Base-by-base conservation (phyloP, 2,888 invertebrate species). In the Chrysopilus asiliformis region DNA sequence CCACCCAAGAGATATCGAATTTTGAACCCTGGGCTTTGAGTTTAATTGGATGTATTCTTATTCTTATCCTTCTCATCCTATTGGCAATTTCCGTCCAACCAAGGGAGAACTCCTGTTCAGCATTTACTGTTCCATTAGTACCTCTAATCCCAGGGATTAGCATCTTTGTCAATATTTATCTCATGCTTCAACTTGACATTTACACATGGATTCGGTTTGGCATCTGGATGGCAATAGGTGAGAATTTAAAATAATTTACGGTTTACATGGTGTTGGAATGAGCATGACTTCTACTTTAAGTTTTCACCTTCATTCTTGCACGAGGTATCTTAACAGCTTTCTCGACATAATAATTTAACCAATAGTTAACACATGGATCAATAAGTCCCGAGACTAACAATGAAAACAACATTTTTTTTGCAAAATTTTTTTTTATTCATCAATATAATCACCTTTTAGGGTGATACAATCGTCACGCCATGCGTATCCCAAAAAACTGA, bases 121-220 rank as follows among this genome's bases (percentile, higher is more conserved):
- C 51, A 17, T 62, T 63, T 36, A 62, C 87, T 78, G 85, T 89
- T 6, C 91, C 90, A 1, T 61, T 79, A 12, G 83, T 91, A 1
- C 91, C 91, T 1, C 56, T 85, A 7, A 60, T 89, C 36, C 90
- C 91, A 1, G 78, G 78, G 30, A 52, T 84, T 26, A 87, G 89
- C 57, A 79, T 87, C 47, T 74, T 86, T 49, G 68, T 82, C 30
- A 91, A 91, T 53, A 71, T 87, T 38, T 84, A 86, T 54, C 66
- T 91, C 12, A 89, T 91, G 86, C 64, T 84, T 38, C 74, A 84
- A 59, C 65, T 91, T 46, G 79, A 80, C 45, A 48, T 57, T 3
- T 69, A 72, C 48, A 90, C 90, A 2, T 93, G 91, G 90, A 70
- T 87, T 17, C 65, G 86, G 44, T 83, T 89, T 53, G 70, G 67